Evolutionary conservation across 2,113 vertebrate species (phyloP).

Genomic region (Acrocephalus kingi): DNA sequence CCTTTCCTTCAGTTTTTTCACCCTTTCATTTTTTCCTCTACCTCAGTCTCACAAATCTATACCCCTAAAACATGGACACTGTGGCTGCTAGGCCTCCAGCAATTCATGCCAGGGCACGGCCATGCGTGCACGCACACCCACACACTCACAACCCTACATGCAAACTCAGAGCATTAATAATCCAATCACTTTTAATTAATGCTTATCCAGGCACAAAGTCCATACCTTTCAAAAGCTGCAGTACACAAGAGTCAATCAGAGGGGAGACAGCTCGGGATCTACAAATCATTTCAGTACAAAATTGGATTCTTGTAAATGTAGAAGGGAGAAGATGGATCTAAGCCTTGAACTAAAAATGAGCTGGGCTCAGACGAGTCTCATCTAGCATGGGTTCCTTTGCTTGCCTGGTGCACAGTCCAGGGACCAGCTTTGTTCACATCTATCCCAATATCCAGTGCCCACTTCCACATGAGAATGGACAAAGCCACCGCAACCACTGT

Average conservation of each 20-base stretch:
- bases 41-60: background rate
- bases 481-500: background rate
- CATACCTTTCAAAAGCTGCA: background rate
- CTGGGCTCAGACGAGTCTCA: background rate
- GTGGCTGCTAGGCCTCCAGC: background rate
- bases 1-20: background rate
- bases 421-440: background rate
- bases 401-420: rapidly evolving
- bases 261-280: background rate
- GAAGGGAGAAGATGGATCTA: background rate
- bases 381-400: background rate
- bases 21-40: background rate
- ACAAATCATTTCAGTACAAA: background rate
- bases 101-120: rapidly evolving
- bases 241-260: background rate
- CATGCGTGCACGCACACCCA: rapidly evolving
- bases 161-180: background rate
- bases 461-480: background rate
- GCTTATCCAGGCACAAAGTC: background rate
- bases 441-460: background rate
- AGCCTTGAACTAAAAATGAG: background rate
- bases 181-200: background rate
- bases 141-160: background rate
- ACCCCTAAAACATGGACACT: background rate
- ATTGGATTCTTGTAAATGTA: background rate